Evolutionary conservation across 1,140 invertebrate species (phyloP), one percentile per base, ranked within the genome.

Genomic region (Aporrectodea caliginosa): DNA sequence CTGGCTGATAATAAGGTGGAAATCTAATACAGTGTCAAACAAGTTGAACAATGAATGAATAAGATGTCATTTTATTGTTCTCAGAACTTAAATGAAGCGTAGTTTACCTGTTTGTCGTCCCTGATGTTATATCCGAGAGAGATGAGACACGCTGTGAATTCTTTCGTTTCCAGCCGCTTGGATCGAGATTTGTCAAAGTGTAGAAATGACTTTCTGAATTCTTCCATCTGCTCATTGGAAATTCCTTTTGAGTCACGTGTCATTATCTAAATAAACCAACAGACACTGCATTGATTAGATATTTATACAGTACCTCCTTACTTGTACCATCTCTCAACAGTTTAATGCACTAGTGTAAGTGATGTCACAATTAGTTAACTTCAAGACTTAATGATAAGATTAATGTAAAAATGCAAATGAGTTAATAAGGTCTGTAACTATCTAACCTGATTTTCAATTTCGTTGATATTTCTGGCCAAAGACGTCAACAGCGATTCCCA

Each of bases 181-280:
- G 94, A 95, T 87, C 95, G 92, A 88, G 97, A 98, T 91, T 98
- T 99, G 90, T 99, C 97, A 89, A 99, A 99, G 90, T 99, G 97
- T 90, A 98, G 98, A 91, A 99, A 99, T 81, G 95, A 97, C 83
- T 93, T 93, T 83, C 97, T 92, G 92, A 98, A 99, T 90, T 99
- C 98, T 84, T 95, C 98, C 85, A 99, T 91, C 88, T 99, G 97
- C 85, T 98, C 96, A 88, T 98, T 95, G 79, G 87, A 98, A 84
- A 99, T 97, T 73, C 92, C 92, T 86, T 99, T 99, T 31, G 96
- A 98, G 89, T 99, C 97, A 86, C 97, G 91, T 31, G 97, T 98
- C 76, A 99, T 91, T 87, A 99, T 99, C 91, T 98, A 94, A 16
- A 73, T 16, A 29, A 33, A 73, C 0, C 16, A 70, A 58, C 43